These are phyloP conservation scores for Carterocephalus palaemon DNA, from an alignment of 2,888 invertebrate genomes.

Conservation along the genomic window DNA sequence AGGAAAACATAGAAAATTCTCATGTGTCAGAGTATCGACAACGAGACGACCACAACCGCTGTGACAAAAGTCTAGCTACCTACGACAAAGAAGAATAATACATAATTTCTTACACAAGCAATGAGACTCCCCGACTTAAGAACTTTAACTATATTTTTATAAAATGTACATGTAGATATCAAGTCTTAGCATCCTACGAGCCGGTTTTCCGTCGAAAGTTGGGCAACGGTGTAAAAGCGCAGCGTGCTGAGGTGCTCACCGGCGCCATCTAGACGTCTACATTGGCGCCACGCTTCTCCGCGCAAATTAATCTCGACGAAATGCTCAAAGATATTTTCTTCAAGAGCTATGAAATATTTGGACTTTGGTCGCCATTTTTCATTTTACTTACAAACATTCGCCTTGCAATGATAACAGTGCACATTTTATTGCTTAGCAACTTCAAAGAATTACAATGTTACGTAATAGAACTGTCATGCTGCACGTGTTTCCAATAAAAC, in stretches of 20 bases:
- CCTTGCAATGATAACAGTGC: neutral
- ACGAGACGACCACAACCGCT: no score
- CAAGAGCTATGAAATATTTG: slow-evolving; percentile 14
- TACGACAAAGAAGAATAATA: no score
- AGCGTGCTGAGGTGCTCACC: slow-evolving; percentile 56
- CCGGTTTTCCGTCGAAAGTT: slow-evolving; percentile 56
- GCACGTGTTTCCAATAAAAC: slow-evolving; percentile 73
- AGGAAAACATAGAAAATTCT: no score
- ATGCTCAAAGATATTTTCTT: slow-evolving; percentile 31
- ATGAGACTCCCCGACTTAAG: no score
- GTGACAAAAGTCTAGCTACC: no score
- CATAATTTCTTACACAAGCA: no score
- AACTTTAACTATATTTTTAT: no score
- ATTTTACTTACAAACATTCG: neutral
- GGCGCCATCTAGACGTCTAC: slow-evolving; percentile 77
- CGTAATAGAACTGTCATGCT: slow-evolving; percentile 51
- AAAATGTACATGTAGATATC: neutral
- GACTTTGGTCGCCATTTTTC: neutral
- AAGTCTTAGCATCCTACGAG: slow-evolving; percentile 30
- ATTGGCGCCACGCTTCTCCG: slow-evolving; percentile 59
- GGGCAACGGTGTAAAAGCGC: slow-evolving; percentile 51
- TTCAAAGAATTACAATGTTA: slow-evolving; percentile 36
- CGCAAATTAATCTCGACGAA: slow-evolving; percentile 63
- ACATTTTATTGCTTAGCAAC: slow-evolving; percentile 21
- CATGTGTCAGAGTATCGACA: no score